Evolutionary conservation across 2,797 vertebrate genomes (phyloP), one percentile per base, ranked within the genome.

Genomic region (Heteromormyrus szaboi): DNA sequence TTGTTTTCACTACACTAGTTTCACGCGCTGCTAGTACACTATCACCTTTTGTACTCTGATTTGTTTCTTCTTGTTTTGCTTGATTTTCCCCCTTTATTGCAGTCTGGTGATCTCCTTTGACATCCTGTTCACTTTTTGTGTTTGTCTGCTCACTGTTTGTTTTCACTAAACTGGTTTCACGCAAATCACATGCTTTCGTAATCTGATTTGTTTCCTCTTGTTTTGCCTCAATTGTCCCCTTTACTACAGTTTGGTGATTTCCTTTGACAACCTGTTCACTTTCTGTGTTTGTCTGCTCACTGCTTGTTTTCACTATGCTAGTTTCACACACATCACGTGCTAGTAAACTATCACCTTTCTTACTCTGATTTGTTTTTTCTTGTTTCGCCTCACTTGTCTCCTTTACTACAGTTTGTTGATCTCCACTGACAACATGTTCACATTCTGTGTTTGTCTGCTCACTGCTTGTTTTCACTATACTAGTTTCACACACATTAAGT

Each of bases 391-490:
- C n/a, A 12, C 91, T 94, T 94, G 0, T 76, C 72, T 90, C n/a
- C 37, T 3, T 59, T 50, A 22, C 17, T 87, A 0, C 85, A 44
- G 54, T 19, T 11, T 48, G 68, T 0, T 76, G 68, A 29, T 25
- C 54, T n/a, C 54, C 54, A 2, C 5, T 56, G 54, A 56, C 0
- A 56, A 56, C 5, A 14, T 50, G 85, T 29, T 90, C 90, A 25
- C 83, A 88, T 54, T 89, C 88, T 1, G 68, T 83, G 37, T 86
- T 50, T 87, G 85, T 93, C 62, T 89, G 33, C 68, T 92, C 92
- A 90, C n/a, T 90, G 88, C 89, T 91, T 86, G 90, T 89, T 90
- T 90, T 95, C 68, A 94, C 90, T 88, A 90, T 90, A 11, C 79
- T 48, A 79, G 85, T 90, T 92, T 91, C 79, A 92, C 91, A 91